These are phyloP conservation scores for Hemicrepidius hirtus DNA, from an alignment of 2,888 invertebrate genomes.

Conservation along the genomic window DNA sequence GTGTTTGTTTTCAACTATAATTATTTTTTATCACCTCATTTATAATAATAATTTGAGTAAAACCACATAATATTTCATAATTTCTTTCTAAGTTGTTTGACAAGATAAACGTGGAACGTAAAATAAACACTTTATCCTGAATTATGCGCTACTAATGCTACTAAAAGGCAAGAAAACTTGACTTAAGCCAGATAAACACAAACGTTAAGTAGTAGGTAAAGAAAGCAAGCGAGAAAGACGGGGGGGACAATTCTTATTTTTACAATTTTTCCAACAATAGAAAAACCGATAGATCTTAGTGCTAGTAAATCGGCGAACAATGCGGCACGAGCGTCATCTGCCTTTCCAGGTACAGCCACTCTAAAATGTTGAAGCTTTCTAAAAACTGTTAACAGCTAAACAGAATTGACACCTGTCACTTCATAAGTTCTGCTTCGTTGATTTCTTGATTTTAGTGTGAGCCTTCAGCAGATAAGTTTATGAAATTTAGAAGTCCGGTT, in stretches of 20 bases:
- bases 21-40: constrained; percentile 9
- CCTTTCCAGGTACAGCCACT: constrained; percentile 59
- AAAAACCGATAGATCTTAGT: constrained; percentile 5
- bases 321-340: constrained; percentile 64
- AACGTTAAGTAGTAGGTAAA: constrained; percentile 16
- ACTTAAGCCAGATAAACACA: constrained; percentile 40
- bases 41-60: constrained; percentile 4
- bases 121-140: constrained; percentile 29
- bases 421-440: constrained; percentile 58
- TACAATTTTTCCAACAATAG: constrained; percentile 8
- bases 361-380: constrained; percentile 53
- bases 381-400: constrained; percentile 58
- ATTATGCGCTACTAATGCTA: constrained; percentile 28
- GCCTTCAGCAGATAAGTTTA: constrained; percentile 48
- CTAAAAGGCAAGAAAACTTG: constrained; percentile 39
- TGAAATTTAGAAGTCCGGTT: constrained; percentile 42
- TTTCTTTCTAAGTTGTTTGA: constrained; percentile 19
- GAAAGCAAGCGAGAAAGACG: background rate
- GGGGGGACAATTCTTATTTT: constrained; percentile 16
- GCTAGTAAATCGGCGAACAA: constrained; percentile 56
- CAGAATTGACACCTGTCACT: constrained; percentile 65
- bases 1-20: background rate
- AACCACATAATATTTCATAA: constrained; percentile 5
- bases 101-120: constrained; percentile 20
- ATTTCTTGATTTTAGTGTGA: constrained; percentile 52